A percentile compares a stretch with the other conserved stretches of the same genome.
Evolutionary conservation across 2,888 invertebrate genomes (phyloP).

Genomic region (Cacoxenus indagator): DNA sequence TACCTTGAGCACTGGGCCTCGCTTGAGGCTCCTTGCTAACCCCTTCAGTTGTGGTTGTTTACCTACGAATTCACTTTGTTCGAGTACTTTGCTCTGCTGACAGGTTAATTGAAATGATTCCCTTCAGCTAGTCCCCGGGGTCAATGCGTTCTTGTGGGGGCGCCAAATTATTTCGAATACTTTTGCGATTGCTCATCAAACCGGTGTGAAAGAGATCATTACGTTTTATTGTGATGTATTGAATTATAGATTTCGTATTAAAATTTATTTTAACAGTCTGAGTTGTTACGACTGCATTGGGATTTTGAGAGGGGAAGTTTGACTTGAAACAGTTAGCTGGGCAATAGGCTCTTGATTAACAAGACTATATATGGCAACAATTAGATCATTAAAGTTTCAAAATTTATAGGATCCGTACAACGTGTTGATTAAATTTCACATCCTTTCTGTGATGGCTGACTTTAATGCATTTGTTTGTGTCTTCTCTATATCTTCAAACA

Average conservation of each 20-base stretch:
- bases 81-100: conserved; percentile 56
- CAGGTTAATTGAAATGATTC: conserved; percentile 54
- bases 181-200: not conserved
- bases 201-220: not conserved
- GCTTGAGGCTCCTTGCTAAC: conserved; percentile 5
- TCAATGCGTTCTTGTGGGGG: not conserved
- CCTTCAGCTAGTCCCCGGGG: not conserved
- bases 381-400: too few species aligned
- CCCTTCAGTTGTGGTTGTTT: conserved; percentile 21
- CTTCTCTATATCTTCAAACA: too few species aligned
- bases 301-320: not conserved
- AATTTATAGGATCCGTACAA: too few species aligned
- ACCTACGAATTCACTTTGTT: conserved; percentile 43
- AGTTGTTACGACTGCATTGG: too few species aligned
- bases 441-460: too few species aligned
- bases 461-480: too few species aligned
- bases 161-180: not conserved
- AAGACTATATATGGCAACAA: too few species aligned
- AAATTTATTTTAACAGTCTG: not conserved
- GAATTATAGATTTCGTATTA: not conserved
- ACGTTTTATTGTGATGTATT: not conserved
- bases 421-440: too few species aligned
- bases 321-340: too few species aligned
- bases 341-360: too few species aligned
- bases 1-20: not conserved